Evolutionary conservation across 2,113 vertebrate species (phyloP), one percentile per base, ranked within the genome.

Genomic region (Pygoscelis adeliae): DNA sequence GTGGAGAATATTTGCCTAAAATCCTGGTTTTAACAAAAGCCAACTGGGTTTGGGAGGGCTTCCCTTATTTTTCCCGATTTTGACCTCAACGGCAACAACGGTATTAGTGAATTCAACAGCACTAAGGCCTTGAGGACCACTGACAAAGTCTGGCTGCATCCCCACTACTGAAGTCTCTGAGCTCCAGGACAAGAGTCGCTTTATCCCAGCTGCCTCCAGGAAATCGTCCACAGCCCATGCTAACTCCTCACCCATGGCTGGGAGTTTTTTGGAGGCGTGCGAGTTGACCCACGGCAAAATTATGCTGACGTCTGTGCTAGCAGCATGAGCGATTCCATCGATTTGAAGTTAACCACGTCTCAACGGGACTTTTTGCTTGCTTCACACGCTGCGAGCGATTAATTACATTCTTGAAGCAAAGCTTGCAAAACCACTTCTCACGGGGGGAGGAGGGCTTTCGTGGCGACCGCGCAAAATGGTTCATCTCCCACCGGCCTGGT

Each of bases 391-490:
- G 47, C 1, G 1, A 77, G 63, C 3, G 0, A 21, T 38, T 65
- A 19, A 65, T 79, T 38, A 29, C 50, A 49, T 58, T 38, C 74
- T 38, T 5, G 16, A 65, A 85, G 50, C 42, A 23, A 79, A 50
- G 32, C 36, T 55, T 40, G 36, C 56, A n/a, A 58, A 83, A 40
- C 32, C 44, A 9, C 29, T 13, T 44, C 65, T 58, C 2, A 1
- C 1, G 4, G 44, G 29, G 29, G 44, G 18, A 14, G 34, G 34
- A 58, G 36, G 9, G 30, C 42, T 76, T 62, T 32, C 0, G 2
- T 49, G n/a, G 26, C 1, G 1, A 42, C 73, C 2, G 0, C 1
- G 2, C 6, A 6, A 13, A 63, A 42, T 0, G 9, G n/a, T 56
- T 56, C 56, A 7, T 32, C 53, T 55, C 10, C 17, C 21, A 3